Evolutionary conservation across 2,888 invertebrate genomes (phyloP), one percentile per base, ranked within the genome.

Genomic region (Lasioglossum leucozonium): DNA sequence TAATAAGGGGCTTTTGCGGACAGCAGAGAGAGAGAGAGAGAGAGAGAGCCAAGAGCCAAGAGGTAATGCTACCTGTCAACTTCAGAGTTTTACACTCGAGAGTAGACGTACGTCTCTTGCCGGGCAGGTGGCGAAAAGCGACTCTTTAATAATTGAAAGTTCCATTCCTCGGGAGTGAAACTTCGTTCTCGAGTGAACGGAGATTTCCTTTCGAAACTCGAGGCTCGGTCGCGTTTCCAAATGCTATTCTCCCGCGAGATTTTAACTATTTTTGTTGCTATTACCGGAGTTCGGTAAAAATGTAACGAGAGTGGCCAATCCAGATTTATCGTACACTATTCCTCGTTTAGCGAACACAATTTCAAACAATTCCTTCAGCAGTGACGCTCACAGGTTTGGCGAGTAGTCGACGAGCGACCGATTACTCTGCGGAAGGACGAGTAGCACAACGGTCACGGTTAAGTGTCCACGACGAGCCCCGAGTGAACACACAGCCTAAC

Each of bases 11-110:
- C 37, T n/a, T n/a, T n/a, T 62, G 26, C 16, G 72, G 67, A 58
- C 44, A 58, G 22, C 34, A 34, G 34, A 34, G 34, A 34, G 34
- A 34, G 34, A 34, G 34, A 34, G 34, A 34, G 34, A 34, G 34
- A 34, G 26, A 67, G n/a, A 51, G 13, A 51, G 3, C 47, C 42
- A 51, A 65, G 26, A 58, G 37, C 40, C n/a, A 37, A 40, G 37
- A 40, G 37, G n/a, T 69, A 40, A 69, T 69, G 40, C 40, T 40
- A 40, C 40, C 37, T 69, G 69, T 69, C 69, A 40, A 69, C 69
- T n/a, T 69, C 22, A 67, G 69, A 69, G 40, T 40, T 69, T 40
- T 40, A 69, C 22, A 69, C n/a, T 40, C 37, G 18, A n/a, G 69
- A 13, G 37, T 40, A 40, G 69, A 22, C n/a, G 37, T 69, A 11